phyloP scores from a whole-genome alignment of 2,113 vertebrate species.

The Pampusana beccarii region DNA sequence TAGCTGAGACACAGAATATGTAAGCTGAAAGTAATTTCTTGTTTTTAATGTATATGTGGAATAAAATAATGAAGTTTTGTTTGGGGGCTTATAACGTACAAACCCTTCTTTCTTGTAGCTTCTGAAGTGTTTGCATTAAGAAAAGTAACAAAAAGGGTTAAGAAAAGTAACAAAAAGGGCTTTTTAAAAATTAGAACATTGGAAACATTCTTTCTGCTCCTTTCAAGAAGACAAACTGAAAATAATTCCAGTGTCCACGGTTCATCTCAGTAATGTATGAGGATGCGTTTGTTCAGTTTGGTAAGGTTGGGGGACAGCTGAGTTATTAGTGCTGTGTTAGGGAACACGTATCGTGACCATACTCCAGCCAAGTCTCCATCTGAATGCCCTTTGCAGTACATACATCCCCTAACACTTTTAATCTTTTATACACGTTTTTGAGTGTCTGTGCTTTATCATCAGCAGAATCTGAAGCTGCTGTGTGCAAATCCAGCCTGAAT shows the following conservation, averaged over 20 bases:
- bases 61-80: not conserved
- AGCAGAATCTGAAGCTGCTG: slow-evolving; percentile 30
- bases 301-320: not conserved
- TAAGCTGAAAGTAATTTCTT: not conserved
- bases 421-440: not conserved
- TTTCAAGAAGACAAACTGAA: slow-evolving; percentile 37
- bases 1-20: not conserved
- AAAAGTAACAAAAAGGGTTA: not conserved
- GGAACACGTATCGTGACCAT: not conserved
- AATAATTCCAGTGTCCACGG: not conserved
- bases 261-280: not conserved
- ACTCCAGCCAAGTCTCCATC: not conserved
- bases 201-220: not conserved
- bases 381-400: not conserved
- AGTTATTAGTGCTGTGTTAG: not conserved
- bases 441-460: not conserved
- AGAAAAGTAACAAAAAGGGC: not conserved
- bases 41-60: not conserved
- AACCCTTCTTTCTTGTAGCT: not conserved
- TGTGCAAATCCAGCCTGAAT: slow-evolving; percentile 33
- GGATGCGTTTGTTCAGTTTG: not conserved
- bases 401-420: not conserved
- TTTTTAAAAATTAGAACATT: not conserved
- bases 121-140: not conserved
- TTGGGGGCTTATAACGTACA: not conserved